Evolutionary conservation across 2,797 vertebrate species (phyloP).

Genomic region (Artibeus jamaicensis): DNA sequence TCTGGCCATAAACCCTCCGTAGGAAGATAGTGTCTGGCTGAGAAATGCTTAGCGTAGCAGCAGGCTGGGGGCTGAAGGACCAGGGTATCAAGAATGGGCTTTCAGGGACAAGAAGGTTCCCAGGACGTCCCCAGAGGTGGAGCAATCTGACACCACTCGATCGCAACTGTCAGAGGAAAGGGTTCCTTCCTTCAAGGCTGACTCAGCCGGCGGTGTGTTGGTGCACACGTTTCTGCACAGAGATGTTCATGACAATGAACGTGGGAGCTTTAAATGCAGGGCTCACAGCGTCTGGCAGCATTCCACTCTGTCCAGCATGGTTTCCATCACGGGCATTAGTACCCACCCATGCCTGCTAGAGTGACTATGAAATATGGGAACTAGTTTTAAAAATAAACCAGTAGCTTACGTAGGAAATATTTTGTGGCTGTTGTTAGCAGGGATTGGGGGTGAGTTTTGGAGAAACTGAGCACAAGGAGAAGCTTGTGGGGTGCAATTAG

Average conservation of each 20-base stretch:
- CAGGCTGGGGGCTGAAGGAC: background rate
- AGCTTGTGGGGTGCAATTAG: background rate
- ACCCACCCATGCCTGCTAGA: background rate
- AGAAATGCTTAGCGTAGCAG: background rate
- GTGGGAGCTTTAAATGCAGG: background rate
- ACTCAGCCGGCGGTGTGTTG: background rate
- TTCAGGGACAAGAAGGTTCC: background rate
- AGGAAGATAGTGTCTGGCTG: background rate
- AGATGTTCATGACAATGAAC: background rate
- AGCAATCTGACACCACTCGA: rapidly evolving
- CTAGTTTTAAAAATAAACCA: background rate
- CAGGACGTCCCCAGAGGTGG: background rate
- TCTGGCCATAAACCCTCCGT: background rate
- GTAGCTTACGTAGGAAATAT: background rate
- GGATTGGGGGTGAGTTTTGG: background rate
- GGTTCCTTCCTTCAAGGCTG: too few relatives aligned
- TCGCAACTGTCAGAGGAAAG: background rate
- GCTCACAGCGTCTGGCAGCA: background rate
- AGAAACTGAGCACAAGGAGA: background rate
- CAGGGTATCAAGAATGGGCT: background rate
- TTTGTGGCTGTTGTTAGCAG: background rate
- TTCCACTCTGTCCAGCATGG: background rate
- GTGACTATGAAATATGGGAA: background rate
- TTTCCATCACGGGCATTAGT: too few relatives aligned
- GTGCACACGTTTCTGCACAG: background rate